phyloP scores from a whole-genome alignment of 2,888 invertebrate species.

The Neoscelio sp. region DNA sequence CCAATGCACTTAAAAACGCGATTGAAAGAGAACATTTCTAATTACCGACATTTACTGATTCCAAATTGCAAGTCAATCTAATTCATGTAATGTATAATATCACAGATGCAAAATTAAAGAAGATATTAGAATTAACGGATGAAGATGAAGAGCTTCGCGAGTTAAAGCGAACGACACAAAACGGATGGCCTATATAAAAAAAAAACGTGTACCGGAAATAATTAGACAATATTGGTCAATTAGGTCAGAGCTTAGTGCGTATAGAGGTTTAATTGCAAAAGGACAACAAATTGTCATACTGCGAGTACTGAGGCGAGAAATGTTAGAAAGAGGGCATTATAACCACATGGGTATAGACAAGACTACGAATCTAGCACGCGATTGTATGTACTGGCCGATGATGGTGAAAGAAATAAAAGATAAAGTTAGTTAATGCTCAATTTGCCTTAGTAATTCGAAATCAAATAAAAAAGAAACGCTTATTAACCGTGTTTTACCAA shows the following conservation, averaged over 20 bases:
- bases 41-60: too few relatives aligned
- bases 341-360: constrained; percentile 61
- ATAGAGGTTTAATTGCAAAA: constrained; percentile 44
- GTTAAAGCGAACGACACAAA: constrained; percentile 62
- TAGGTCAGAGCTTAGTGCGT: constrained; percentile 1
- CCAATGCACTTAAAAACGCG: too few relatives aligned
- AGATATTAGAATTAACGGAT: constrained; percentile 38
- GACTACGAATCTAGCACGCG: constrained; percentile 46
- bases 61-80: constrained; percentile 65
- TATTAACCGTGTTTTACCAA: constrained; percentile 58
- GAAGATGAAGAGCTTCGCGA: constrained; percentile 65
- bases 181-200: constrained; percentile 36
- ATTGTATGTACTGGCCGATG: constrained; percentile 60
- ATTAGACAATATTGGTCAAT: constrained; percentile 40
- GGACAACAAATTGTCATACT: constrained; percentile 53
- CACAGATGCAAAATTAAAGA: constrained; percentile 13
- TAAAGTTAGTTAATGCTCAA: constrained; percentile 65
- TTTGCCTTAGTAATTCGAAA: constrained; percentile 66
- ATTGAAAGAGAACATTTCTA: too few relatives aligned
- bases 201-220: constrained; percentile 5
- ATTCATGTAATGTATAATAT: constrained; percentile 70
- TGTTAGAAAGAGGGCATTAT: constrained; percentile 57
- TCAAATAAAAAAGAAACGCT: constrained; percentile 67
- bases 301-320: constrained; percentile 34
- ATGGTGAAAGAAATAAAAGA: constrained; percentile 63